Evolutionary conservation across 2,888 invertebrate species (phyloP), one percentile per base, ranked within the genome.

Genomic region (Protodeltote pygarga): DNA sequence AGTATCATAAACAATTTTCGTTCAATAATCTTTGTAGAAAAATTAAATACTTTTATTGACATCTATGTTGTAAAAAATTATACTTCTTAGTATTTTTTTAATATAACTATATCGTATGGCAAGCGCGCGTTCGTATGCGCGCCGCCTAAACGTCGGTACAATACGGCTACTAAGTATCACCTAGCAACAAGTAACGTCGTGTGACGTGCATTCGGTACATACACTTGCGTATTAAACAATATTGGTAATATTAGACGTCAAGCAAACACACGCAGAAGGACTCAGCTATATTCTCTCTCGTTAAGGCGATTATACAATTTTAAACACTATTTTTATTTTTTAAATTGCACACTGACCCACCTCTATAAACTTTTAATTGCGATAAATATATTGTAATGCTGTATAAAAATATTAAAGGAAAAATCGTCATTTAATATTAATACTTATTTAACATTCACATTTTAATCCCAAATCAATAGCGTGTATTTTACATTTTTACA

Each of bases 331-430:
- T 69, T 68, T 75, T 71, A 69, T 68, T 85, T 82, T 75, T 80
- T 79, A 85, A 89, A 86, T 87, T 89, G 89, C 91, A 89, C 90
- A 87, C 87, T 85, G 88, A 90, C 85, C 85, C 89, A 90, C 87
- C 90, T 87, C 88, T 89, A 90, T 89, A 91, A 87, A 90, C 86
- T 87, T 90, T 90, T 88, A 89, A 89, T 90, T 90, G 90, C 90
- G 87, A 85, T 90, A 87, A 85, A 89, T 90, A 90, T 83, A 73
- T 83, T 86, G 85, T 89, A 87, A 89, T 89, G 89, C 89, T 92
- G 91, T 92, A 92, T 91, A 92, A 92, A 92, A 91, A 92, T 91
- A 91, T 89, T 91, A 91, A 92, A 92, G 89, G 84, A 89, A 92
- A 89, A 88, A 87, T 87, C 84, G 85, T 87, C 85, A 86, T 85